A percentile compares a stretch with the other conserved stretches of the same genome.
Conservation (phyloP, 2,113 vertebrate species). For the Sceloporus tristichus region DNA sequence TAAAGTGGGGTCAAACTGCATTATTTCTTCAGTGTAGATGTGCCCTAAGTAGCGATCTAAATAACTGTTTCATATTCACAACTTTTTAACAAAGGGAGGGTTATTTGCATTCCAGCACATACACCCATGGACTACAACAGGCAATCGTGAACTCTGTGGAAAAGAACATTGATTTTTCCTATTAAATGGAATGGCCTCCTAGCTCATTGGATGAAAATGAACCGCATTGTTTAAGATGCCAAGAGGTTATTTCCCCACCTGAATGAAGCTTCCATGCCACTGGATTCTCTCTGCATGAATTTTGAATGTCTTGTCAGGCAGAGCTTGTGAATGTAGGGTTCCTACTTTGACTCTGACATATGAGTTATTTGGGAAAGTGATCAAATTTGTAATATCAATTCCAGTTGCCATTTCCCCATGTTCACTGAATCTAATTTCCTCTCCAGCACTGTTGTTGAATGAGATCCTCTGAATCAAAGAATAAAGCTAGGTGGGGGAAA, state of each 20-base stretch:
- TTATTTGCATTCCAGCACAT: too few species aligned
- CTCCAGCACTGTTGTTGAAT: conserved; percentile 19
- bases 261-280: not conserved
- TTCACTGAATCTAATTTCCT: not conserved
- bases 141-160: too few species aligned
- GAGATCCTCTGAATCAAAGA: not conserved
- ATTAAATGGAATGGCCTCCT: too few species aligned
- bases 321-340: not conserved
- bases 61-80: too few species aligned
- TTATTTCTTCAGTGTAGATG: too few species aligned
- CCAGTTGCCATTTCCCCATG: not conserved
- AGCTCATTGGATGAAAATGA: too few species aligned
- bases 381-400: not conserved
- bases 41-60: too few species aligned
- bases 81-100: too few species aligned
- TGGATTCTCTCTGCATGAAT: not conserved
- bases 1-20: too few species aligned
- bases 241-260: not conserved
- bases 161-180: not conserved
- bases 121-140: too few species aligned
- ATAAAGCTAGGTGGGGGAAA: not conserved
- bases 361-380: not conserved
- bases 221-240: too few species aligned
- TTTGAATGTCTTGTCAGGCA: too few species aligned
- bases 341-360: not conserved